Evolutionary conservation across 2,888 invertebrate genomes (phyloP).

Genomic region (Lamellibrachia satsuma): DNA sequence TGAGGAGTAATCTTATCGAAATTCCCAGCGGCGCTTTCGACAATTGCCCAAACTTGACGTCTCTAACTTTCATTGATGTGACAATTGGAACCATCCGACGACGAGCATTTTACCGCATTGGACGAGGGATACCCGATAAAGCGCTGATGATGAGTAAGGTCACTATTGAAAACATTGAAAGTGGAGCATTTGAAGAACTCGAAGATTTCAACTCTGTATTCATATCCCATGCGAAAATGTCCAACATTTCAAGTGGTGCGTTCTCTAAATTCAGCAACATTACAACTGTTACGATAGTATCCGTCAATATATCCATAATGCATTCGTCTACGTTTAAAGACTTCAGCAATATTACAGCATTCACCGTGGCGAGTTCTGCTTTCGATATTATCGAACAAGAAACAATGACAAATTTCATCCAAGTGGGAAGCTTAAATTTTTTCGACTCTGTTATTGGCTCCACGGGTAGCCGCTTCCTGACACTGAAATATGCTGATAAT

Average conservation of each 20-base stretch:
- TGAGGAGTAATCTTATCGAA: background rate
- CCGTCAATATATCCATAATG: background rate
- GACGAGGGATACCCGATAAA: background rate
- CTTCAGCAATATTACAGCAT: background rate
- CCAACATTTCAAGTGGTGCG: background rate
- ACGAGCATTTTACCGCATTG: background rate
- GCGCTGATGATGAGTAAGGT: background rate
- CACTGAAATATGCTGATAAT: background rate
- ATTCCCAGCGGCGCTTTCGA: background rate
- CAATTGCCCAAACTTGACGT: background rate
- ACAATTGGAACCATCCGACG: background rate
- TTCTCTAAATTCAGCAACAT: background rate
- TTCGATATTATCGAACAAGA: background rate
- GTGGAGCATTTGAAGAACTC: background rate
- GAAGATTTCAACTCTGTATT: background rate
- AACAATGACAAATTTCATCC: background rate
- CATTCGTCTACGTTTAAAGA: background rate
- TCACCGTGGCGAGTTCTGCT: background rate
- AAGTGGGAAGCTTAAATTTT: background rate
- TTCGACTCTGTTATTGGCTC: background rate
- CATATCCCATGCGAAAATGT: background rate
- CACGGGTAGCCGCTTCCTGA: background rate
- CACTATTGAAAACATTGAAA: background rate
- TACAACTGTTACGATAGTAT: background rate
- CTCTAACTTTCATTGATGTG: background rate